A percentile compares a stretch with the other conserved stretches of the same genome.
Evolutionary conservation across 2,888 invertebrate species (phyloP).

Genomic region (Aelia acuminata): DNA sequence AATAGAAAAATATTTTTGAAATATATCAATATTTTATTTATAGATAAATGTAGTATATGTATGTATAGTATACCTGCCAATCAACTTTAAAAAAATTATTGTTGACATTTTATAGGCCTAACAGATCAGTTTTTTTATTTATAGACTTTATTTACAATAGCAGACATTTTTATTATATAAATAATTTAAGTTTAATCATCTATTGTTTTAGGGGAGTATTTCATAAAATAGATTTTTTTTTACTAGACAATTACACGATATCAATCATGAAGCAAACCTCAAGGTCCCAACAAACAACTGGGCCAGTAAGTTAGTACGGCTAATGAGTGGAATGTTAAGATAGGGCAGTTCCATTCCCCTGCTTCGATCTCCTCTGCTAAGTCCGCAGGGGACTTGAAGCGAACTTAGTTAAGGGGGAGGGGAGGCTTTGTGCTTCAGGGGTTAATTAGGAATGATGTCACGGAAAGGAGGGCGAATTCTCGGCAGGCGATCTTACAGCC

Average conservation of each 20-base stretch:
- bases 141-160: too few species aligned
- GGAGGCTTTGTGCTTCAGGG: not conserved
- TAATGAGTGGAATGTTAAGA: conserved; percentile 37
- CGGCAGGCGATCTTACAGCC: too few species aligned
- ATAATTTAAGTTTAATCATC: too few species aligned
- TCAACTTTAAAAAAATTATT: too few species aligned
- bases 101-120: too few species aligned
- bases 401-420: not conserved
- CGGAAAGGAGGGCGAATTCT: not conserved
- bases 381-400: not conserved
- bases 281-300: not conserved
- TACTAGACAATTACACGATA: not conserved
- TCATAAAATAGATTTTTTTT: not conserved
- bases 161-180: too few species aligned
- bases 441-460: not conserved
- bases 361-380: not conserved
- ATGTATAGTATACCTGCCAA: too few species aligned
- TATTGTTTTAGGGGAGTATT: not conserved
- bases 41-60: too few species aligned
- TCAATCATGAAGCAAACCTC: not conserved
- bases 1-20: too few species aligned
- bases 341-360: not conserved
- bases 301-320: not conserved
- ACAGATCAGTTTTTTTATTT: too few species aligned
- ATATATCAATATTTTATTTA: too few species aligned